These are phyloP conservation scores for Chiroxiphia lanceolata DNA, from an alignment of 2,797 vertebrate species.

Conservation along the genomic window DNA sequence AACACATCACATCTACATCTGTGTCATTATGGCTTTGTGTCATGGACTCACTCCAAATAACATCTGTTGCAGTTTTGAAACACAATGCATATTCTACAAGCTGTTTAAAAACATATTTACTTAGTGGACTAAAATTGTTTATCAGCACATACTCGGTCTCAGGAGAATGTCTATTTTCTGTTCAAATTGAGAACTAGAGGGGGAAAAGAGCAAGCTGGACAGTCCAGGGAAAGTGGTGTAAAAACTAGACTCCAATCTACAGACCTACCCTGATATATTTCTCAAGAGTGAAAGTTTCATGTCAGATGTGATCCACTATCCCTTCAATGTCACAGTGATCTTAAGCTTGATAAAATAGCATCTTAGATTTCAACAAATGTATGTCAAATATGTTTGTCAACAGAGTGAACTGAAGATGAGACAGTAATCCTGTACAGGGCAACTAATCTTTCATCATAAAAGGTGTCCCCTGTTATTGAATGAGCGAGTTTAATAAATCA, in stretches of 20 bases:
- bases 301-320: not conserved
- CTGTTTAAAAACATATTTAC: constrained; percentile 57
- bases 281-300: not conserved
- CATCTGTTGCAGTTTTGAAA: constrained; percentile 55
- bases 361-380: not conserved
- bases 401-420: not conserved
- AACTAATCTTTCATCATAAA: not conserved
- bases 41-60: constrained; percentile 36
- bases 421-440: not conserved
- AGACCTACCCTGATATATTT: not conserved
- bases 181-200: not conserved
- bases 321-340: not conserved
- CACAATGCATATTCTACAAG: constrained; percentile 38
- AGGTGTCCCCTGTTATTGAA: not conserved
- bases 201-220: not conserved
- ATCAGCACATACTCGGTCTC: constrained; percentile 19
- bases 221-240: not conserved
- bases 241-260: not conserved
- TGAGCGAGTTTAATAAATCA: not conserved
- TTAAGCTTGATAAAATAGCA: not conserved
- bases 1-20: constrained; percentile 42
- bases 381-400: not conserved
- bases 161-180: constrained; percentile 23
- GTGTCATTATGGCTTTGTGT: constrained; percentile 50
- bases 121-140: constrained; percentile 42